Evolutionary conservation across 2,888 invertebrate species (phyloP).

Genomic region (Aphidoletes aphidimyza): DNA sequence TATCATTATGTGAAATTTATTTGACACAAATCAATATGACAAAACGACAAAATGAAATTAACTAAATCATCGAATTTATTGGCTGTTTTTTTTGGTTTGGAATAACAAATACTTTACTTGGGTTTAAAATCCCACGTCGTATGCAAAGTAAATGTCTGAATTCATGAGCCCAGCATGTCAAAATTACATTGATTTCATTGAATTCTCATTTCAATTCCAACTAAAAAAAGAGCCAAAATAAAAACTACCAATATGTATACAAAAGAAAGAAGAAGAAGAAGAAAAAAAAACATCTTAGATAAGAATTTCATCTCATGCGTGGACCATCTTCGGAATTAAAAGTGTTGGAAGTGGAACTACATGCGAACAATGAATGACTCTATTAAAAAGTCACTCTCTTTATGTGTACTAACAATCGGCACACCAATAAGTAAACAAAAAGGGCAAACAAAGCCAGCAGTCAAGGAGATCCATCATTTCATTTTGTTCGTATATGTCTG

Average conservation of each 20-base stretch:
- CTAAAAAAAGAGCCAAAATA: neutral
- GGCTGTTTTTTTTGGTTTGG: neutral
- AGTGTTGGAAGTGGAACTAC: neutral
- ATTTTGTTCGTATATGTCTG: too few relatives aligned
- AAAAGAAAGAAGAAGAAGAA: neutral
- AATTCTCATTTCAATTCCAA: slow-evolving; percentile 24
- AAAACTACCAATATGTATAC: neutral
- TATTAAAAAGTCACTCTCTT: slow-evolving; percentile 1
- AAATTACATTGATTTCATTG: slow-evolving; percentile 36
- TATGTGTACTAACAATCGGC: neutral
- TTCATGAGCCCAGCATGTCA: neutral
- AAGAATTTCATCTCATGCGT: neutral
- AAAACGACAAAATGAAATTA: neutral
- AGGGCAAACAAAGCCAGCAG: neutral
- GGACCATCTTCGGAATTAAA: neutral
- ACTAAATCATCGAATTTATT: neutral
- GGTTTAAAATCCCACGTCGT: neutral
- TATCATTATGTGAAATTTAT: neutral
- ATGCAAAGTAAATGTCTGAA: neutral
- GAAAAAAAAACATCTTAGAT: neutral
- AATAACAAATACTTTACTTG: too few relatives aligned
- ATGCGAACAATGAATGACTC: slow-evolving; percentile 32
- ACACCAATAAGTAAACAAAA: slow-evolving; percentile 45
- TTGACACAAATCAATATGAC: slow-evolving; percentile 11
- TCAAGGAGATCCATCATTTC: neutral